Base-by-base conservation (phyloP, 1,140 invertebrate genomes). In the Drosophila malerkotliana region DNA sequence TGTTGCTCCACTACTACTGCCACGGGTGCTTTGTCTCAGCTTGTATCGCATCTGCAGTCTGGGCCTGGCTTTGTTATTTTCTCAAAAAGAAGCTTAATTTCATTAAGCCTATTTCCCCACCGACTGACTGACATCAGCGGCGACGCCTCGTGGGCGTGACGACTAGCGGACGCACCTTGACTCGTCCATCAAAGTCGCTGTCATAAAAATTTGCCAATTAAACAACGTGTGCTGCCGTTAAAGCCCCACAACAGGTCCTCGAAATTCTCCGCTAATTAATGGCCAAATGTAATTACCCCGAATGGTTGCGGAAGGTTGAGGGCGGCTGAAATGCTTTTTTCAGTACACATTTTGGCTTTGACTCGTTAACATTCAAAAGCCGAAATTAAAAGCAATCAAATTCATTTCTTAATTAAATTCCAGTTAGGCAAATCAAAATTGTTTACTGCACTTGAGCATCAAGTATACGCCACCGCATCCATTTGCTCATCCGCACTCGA, bases 121-220 rank as follows among this genome's bases (percentile, higher is more conserved):
- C 32, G 26, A 37, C 59, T 45, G 32, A 49, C 60, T 75, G 72
- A 75, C 72, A 67, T 75, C 72, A 66, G 71, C 9, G 53, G 57
- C 45, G 34, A 12, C 34, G 34, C 34, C 44, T 47, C 15, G 52
- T 51, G 57, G 49, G 34, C 44, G 48, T 56, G 37, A n/a, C 12
- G n/a, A 51, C 10, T n/a, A 41, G 58, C n/a, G 37, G 60, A 28
- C 61, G 62, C 57, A 55, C 59, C 44, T 24, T 24, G 30, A 37
- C 71, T 73, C 71, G 72, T 75, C 54, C 72, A 75, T 76, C 72
- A 76, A 76, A 76, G 73, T 67, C 49, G 54, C 49, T 66, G 53
- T 66, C 72, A 75, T 76, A 59, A 68, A 76, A 76, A 68, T 76
- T 67, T 62, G 72, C 55, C 72, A 76, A 76, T 76, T 76, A 76